phyloP scores from a whole-genome alignment of 2,888 invertebrate genomes.

The Brachypalpus laphriformis region DNA sequence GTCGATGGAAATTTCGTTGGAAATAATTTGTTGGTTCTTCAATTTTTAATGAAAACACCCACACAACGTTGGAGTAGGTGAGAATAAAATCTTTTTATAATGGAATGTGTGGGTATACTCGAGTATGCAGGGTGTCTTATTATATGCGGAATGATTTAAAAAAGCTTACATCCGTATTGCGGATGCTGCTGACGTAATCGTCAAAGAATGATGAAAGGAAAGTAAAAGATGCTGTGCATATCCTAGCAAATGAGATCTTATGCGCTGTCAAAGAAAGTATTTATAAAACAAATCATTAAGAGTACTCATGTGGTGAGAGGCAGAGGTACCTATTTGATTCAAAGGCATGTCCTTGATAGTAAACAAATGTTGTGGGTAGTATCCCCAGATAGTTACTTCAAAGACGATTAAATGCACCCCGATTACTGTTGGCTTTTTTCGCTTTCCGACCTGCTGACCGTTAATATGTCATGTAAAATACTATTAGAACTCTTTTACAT shows the following conservation, averaged over 20 bases:
- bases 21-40: background rate
- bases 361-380: too few species aligned
- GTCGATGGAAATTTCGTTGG: background rate
- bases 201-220: background rate
- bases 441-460: too few species aligned
- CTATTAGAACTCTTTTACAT: too few species aligned
- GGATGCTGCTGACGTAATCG: background rate
- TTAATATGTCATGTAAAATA: too few species aligned
- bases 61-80: background rate
- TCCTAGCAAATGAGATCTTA: background rate
- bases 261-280: background rate
- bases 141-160: background rate
- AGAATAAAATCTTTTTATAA: background rate
- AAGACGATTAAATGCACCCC: too few species aligned
- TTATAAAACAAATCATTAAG: background rate
- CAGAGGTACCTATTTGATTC: too few species aligned
- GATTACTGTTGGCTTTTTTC: too few species aligned
- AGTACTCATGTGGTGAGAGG: background rate
- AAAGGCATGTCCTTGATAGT: too few species aligned
- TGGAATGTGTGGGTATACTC: background rate
- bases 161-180: background rate
- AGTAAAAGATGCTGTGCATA: background rate
- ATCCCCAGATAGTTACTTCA: too few species aligned
- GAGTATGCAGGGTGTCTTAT: background rate
- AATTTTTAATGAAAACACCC: constrained; percentile 10